phyloP scores from a whole-genome alignment of 2,888 invertebrate genomes.

The Pomacea canaliculata region DNA sequence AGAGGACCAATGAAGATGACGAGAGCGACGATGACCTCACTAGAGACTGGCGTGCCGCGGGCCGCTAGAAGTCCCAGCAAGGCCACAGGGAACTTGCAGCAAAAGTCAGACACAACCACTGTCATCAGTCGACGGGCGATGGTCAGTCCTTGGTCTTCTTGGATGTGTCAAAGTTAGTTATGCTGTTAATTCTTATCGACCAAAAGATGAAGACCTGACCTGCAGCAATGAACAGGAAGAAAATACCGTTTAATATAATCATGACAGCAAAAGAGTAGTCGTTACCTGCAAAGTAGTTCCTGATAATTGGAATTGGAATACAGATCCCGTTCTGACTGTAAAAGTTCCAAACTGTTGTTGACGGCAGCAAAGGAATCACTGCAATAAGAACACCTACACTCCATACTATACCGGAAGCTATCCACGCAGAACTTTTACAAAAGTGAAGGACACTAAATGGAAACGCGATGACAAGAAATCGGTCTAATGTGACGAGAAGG shows the following conservation, averaged over 20 bases:
- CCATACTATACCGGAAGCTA: not conserved
- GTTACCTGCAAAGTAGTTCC: not conserved
- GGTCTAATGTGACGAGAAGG: not conserved
- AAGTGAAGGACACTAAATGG: not conserved
- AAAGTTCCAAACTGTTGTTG: not conserved
- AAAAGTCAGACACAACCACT: too few species aligned
- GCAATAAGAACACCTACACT: not conserved
- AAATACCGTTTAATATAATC: not conserved
- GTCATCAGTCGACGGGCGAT: too few species aligned
- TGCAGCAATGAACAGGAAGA: too few species aligned
- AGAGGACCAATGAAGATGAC: too few species aligned
- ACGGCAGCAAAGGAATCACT: not conserved
- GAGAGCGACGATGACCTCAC: too few species aligned
- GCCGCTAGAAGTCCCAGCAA: not conserved
- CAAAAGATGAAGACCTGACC: too few species aligned
- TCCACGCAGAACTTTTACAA: not conserved
- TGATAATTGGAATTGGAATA: not conserved
- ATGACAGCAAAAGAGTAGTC: not conserved
- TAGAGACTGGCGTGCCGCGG: too few species aligned
- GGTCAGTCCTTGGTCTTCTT: too few species aligned
- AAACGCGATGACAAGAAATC: not conserved
- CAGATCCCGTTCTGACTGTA: slow-evolving; percentile 1
- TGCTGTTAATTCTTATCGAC: too few species aligned
- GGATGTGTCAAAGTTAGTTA: too few species aligned
- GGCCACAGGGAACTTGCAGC: too few species aligned